Base-by-base conservation (phyloP, 1,140 invertebrate species). In the Nephotettix cincticeps region DNA sequence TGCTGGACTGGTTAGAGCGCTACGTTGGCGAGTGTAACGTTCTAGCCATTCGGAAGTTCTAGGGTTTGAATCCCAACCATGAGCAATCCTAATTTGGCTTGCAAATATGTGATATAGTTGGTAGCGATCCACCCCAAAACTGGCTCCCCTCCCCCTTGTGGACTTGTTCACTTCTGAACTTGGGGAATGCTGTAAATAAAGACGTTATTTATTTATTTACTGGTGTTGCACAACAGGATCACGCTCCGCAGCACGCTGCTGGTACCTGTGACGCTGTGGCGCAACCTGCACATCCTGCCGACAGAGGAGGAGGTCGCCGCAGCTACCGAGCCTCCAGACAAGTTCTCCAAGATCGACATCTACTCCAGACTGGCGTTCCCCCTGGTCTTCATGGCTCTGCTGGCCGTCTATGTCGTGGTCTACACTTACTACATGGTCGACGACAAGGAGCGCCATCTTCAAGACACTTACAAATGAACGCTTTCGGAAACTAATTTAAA, bases 271-370 rank as follows among this genome's bases (percentile, higher is more conserved):
- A 40, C 28, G 2, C 30, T 71, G n/a, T 75, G 68, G 63, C 43
- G 64, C 1, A 40, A 66, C 1, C 45, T 68, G 2, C 45, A 29
- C 6, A 51, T 72, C 21, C 28, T 72, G 17, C 72, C 74, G 0
- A 70, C 30, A 0, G 71, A 76, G 19, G 58, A 68, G 25, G 71
- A 74, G 0, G 58, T 75, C 11, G 65, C 51, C 1, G 54, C 56
- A 0, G 43, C 61, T 1, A 70, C 70, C 21, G 27, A 70, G 13
- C 36, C 63, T 0, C 72, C 69, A 4, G 74, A 77, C 61, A 78
- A 79, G 73, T 80, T 81, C 64, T 83, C 82, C 43, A 79, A 80
- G 76, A 83, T 87, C 45, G 87, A 88, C 74, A 82, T 84, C 9
- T 36, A 69, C 36, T 69, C 71, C 23, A 63, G 74, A 30, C 56